Percentiles rank a stretch among this genome's conserved stretches.
Evolutionary conservation across 2,113 vertebrate genomes (phyloP).

Genomic region (Marmota monax): DNA sequence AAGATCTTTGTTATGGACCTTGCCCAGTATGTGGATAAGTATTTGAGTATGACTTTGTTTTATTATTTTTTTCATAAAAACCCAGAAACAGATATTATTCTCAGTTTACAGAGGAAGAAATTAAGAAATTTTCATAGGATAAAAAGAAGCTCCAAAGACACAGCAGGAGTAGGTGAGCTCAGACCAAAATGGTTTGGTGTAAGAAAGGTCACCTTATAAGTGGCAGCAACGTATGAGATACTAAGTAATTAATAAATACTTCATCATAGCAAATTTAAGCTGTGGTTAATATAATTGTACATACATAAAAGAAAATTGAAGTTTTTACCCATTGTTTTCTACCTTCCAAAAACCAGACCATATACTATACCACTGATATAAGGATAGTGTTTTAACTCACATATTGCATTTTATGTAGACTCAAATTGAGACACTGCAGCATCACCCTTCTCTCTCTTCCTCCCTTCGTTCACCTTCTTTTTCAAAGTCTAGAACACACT

Average conservation of each 20-base stretch:
- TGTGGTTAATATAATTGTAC: not conserved
- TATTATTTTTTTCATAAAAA: conserved; percentile 24
- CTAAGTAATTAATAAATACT: conserved; percentile 3
- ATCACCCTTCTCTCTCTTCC: not conserved
- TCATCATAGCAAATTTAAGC: not conserved
- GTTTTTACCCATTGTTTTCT: not conserved
- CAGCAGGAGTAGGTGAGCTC: not conserved
- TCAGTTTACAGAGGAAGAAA: conserved; percentile 1
- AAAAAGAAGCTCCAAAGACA: not conserved
- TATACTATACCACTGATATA: not conserved
- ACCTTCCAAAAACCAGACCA: not conserved
- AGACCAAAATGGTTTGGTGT: not conserved
- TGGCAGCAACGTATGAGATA: not conserved
- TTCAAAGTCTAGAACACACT: no score
- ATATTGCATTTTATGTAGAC: not conserved
- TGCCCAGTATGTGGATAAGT: not conserved
- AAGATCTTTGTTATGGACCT: not conserved
- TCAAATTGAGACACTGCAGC: not conserved
- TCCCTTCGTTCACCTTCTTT: not conserved
- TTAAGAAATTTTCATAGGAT: not conserved
- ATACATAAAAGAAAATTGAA: conserved; percentile 38
- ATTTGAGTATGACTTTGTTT: not conserved
- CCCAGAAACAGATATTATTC: not conserved
- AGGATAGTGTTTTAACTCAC: not conserved
- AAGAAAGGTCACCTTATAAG: not conserved